phyloP scores from a whole-genome alignment of 2,797 vertebrate species.

The Diplodus puntazzo region DNA sequence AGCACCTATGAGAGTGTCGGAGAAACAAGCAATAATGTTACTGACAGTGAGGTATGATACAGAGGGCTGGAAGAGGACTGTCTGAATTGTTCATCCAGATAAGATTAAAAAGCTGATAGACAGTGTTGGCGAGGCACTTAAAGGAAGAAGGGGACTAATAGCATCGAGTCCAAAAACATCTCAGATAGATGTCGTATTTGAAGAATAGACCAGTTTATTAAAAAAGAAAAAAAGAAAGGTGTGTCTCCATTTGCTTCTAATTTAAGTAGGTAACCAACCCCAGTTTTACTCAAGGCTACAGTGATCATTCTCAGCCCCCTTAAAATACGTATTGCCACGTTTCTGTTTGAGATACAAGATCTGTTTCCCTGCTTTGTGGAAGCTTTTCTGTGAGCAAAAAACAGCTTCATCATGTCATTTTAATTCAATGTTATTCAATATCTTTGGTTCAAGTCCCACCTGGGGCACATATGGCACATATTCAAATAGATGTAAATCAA shows the following conservation, averaged over 20 bases:
- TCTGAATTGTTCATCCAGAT: constrained; percentile 13
- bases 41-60: constrained; percentile 18
- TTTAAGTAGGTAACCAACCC: background rate
- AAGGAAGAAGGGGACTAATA: constrained; percentile 3
- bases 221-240: too few relatives aligned
- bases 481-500: too few relatives aligned
- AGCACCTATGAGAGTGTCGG: constrained; percentile 8
- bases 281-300: background rate
- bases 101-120: constrained; percentile 10
- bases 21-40: constrained; percentile 9
- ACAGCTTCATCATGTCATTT: constrained; percentile 8
- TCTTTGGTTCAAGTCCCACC: background rate
- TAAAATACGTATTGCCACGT: background rate
- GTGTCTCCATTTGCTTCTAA: constrained; percentile 22
- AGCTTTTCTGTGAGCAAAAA: constrained; percentile 8
- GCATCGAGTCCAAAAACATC: constrained; percentile 11
- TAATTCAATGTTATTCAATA: constrained; percentile 10
- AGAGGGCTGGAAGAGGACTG: background rate
- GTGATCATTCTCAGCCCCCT: constrained; percentile 10
- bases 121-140: background rate
- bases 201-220: background rate
- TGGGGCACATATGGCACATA: too few relatives aligned
- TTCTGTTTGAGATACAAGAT: constrained; percentile 14
- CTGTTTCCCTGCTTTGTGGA: background rate
- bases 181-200: background rate